phyloP scores from a whole-genome alignment of 2,888 invertebrate genomes.

The Tetranychus piercei region DNA sequence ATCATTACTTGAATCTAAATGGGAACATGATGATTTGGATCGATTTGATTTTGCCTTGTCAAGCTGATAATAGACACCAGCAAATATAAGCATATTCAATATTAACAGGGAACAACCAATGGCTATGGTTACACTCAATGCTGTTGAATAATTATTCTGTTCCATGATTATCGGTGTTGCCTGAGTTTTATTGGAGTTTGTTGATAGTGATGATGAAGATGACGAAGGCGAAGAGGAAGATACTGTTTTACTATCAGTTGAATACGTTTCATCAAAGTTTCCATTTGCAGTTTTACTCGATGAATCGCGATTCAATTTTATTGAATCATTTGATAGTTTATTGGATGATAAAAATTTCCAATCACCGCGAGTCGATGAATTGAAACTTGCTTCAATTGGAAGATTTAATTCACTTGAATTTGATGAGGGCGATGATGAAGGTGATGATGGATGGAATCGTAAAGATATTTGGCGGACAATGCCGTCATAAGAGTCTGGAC shows the following conservation, averaged over 20 bases:
- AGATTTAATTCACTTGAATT: background rate
- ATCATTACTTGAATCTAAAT: background rate
- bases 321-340: background rate
- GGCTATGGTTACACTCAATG: constrained; percentile 69
- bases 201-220: too few species aligned
- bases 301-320: background rate
- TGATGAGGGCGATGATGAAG: background rate
- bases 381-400: background rate
- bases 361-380: background rate
- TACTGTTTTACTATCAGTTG: background rate
- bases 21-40: background rate
- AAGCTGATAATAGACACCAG: constrained; percentile 73
- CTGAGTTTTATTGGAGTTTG: background rate
- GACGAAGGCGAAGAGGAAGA: background rate
- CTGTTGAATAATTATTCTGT: constrained; percentile 40
- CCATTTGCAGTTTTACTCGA: background rate
- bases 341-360: background rate
- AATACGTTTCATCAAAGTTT: background rate
- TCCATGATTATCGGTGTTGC: constrained; percentile 14
- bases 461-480: constrained; percentile 40
- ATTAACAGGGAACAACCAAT: constrained; percentile 75
- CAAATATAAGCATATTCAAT: constrained; percentile 76
- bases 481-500: constrained; percentile 71
- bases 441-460: constrained; percentile 1
- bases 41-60: constrained; percentile 26